These are phyloP conservation scores for Drosophila rubida DNA, from an alignment of 2,888 invertebrate genomes.

Conservation along the genomic window DNA sequence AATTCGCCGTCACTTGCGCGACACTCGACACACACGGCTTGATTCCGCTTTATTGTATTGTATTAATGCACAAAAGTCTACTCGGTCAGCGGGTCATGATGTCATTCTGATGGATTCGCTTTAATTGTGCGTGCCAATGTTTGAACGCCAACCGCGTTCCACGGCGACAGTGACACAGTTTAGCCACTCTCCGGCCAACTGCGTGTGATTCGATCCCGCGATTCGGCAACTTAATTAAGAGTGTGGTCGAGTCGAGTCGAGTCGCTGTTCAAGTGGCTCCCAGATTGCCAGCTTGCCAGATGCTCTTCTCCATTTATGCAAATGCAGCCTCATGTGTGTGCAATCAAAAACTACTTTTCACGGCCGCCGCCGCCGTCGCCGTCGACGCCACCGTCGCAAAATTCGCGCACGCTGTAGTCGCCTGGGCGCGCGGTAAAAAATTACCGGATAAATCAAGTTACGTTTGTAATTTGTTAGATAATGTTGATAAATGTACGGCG, in stretches of 20 bases:
- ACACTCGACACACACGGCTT: constrained; percentile 13
- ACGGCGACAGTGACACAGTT: constrained; percentile 25
- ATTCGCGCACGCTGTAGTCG: constrained; percentile 44
- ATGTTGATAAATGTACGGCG: constrained; percentile 79
- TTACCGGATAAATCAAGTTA: constrained; percentile 84
- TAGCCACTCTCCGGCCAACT: constrained; percentile 20
- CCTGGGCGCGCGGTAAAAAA: constrained; percentile 63
- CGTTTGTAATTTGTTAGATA: constrained; percentile 82
- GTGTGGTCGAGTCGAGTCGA: background rate
- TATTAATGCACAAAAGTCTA: constrained; percentile 59
- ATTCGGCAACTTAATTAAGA: background rate
- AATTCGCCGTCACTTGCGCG: constrained; percentile 53
- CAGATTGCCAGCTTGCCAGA: no score
- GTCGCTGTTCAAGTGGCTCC: background rate
- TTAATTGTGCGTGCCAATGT: constrained; percentile 59
- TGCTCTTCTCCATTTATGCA: no score
- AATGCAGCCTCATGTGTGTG: constrained; percentile 20
- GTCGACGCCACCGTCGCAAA: constrained; percentile 52
- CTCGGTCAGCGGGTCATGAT: constrained; percentile 78
- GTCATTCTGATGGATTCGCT: constrained; percentile 72
- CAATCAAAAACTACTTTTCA: constrained; percentile 67
- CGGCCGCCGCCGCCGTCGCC: constrained; percentile 57
- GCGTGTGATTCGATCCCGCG: background rate
- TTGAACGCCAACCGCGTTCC: background rate
- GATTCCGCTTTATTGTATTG: constrained; percentile 51